These are phyloP conservation scores for Alaudala cheleensis DNA, from an alignment of 2,113 vertebrate species.

Conservation along the genomic window DNA sequence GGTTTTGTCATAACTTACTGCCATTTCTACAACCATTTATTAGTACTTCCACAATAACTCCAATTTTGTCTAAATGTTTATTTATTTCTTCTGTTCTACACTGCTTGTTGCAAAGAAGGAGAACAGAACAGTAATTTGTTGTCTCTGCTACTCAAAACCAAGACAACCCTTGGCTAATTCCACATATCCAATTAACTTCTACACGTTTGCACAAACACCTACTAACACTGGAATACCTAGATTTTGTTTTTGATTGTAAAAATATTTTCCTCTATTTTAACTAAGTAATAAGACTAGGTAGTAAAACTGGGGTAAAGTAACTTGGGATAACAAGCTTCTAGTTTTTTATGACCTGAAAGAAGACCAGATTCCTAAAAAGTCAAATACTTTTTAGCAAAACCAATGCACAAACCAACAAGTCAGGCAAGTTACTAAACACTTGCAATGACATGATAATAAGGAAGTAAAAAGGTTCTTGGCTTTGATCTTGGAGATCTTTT, in stretches of 20 bases:
- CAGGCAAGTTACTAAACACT: not conserved
- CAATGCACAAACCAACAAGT: not conserved
- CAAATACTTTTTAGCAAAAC: not conserved
- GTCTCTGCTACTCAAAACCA: not conserved
- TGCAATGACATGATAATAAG: not conserved
- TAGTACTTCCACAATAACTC: not conserved
- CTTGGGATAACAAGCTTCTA: not conserved
- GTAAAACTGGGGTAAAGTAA: not conserved
- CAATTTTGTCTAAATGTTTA: not conserved
- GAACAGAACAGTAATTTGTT: not conserved
- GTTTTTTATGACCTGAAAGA: not conserved
- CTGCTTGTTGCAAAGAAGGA: not conserved
- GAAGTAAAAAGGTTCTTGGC: not conserved
- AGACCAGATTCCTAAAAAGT: not conserved
- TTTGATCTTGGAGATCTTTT: not conserved
- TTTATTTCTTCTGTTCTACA: not conserved
- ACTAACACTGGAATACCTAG: not conserved
- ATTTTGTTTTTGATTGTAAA: not conserved
- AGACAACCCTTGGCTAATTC: not conserved
- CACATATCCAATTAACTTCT: not conserved
- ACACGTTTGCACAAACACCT: not conserved
- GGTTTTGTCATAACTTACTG: not conserved
- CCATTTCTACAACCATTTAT: not conserved
- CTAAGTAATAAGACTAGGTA: not conserved
- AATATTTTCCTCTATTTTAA: not conserved